These are phyloP conservation scores for Trichonephila inaurata DNA, from an alignment of 1,140 invertebrate species.

Conservation along the genomic window DNA sequence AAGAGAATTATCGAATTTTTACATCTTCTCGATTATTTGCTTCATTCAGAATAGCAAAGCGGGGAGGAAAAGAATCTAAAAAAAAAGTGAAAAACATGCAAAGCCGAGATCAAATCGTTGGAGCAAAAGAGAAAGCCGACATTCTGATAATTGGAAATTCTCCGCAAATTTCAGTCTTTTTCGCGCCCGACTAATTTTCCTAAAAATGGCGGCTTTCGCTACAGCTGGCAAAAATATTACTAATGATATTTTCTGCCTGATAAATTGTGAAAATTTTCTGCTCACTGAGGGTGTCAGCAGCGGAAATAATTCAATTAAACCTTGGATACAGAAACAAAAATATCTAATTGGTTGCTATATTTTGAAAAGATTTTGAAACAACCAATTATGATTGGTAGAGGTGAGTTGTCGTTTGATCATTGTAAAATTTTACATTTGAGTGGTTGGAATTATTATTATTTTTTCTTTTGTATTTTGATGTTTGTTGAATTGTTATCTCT, in stretches of 20 bases:
- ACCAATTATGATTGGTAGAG: neutral
- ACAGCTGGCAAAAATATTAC: slow-evolving; percentile 14
- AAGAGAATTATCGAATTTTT: neutral
- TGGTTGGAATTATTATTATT: neutral
- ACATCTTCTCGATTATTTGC: neutral
- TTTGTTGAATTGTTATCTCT: too few relatives aligned
- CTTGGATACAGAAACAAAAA: neutral
- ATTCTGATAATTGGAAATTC: slow-evolving; percentile 14
- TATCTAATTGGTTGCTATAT: neutral
- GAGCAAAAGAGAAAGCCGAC: neutral
- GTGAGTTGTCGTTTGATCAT: neutral
- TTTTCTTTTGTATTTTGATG: neutral
- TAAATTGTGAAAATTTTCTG: slow-evolving; percentile 9
- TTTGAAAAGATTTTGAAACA: neutral
- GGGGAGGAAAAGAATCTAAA: neutral
- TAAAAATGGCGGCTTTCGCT: neutral
- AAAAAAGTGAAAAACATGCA: neutral
- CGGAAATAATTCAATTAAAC: slow-evolving; percentile 35
- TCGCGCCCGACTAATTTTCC: neutral
- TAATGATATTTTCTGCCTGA: slow-evolving; percentile 30
- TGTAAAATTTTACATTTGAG: neutral
- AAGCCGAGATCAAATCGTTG: neutral
- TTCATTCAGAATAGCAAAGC: neutral
- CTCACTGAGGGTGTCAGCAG: neutral
- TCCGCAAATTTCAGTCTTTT: neutral